A percentile compares a stretch with the other conserved stretches of the same genome.
These are phyloP conservation scores for Labia minor DNA, from an alignment of 2,888 invertebrate species.

Conservation along the genomic window DNA sequence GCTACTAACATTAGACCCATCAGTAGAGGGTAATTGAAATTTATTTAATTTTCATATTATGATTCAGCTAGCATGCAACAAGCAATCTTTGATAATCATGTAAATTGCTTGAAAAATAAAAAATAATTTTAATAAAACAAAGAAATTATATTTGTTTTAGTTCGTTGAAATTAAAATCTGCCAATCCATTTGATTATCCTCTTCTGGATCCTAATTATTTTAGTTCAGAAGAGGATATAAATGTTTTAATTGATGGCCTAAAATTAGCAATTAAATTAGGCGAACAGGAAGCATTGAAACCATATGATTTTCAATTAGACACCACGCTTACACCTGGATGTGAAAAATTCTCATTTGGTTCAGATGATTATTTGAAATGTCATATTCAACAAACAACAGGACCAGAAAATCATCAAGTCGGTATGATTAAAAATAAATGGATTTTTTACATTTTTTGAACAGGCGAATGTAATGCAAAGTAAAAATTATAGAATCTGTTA, in stretches of 20 bases:
- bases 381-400: conserved; percentile 55
- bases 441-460: too few species aligned
- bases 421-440: conserved; percentile 31
- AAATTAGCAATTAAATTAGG: conserved; percentile 46
- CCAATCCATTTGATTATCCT: conserved; percentile 58
- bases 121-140: too few species aligned
- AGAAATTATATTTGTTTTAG: background rate
- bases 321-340: conserved; percentile 35
- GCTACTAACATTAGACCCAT: conserved; percentile 31
- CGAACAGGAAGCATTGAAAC: conserved; percentile 37
- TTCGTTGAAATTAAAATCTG: conserved; percentile 43
- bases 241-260: conserved; percentile 52
- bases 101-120: too few species aligned
- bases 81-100: too few species aligned
- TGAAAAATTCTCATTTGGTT: conserved; percentile 38
- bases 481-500: too few species aligned
- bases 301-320: conserved; percentile 33
- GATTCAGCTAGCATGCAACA: too few species aligned
- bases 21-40: conserved; percentile 26
- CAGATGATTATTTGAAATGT: conserved; percentile 55
- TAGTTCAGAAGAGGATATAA: conserved; percentile 50
- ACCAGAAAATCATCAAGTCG: conserved; percentile 72
- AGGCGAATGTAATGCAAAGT: too few species aligned
- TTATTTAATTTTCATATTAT: too few species aligned
- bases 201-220: conserved; percentile 67